Evolutionary conservation across 30 jellyfish, hydroid and myxozoan species (phyloP).

Genomic region (Calvadosia cruxmelitensis): DNA sequence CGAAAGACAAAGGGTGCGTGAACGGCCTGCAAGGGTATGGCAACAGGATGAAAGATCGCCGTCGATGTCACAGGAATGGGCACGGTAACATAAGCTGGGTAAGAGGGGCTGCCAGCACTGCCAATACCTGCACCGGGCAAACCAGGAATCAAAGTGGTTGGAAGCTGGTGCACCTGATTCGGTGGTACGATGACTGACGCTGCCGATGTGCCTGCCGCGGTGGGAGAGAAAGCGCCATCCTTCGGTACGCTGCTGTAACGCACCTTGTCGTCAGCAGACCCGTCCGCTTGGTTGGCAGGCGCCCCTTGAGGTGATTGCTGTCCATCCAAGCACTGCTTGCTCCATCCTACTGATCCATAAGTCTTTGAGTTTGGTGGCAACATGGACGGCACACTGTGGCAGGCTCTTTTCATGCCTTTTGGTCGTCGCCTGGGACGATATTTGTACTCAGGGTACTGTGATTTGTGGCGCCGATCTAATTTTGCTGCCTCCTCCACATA

Average conservation of each 20-base stretch:
- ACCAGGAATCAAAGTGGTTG: constrained; percentile 23
- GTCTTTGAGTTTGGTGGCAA: constrained; percentile 65
- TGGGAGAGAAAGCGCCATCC: constrained; percentile 14
- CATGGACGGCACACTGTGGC: constrained; percentile 88
- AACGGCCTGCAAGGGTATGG: constrained; percentile 80
- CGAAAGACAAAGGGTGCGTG: constrained; percentile 90
- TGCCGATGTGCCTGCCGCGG: constrained; percentile 44
- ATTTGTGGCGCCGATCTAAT: constrained; percentile 86
- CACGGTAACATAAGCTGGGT: constrained; percentile 93
- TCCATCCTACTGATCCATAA: constrained; percentile 25
- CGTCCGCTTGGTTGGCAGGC: constrained; percentile 53
- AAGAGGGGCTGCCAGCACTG: constrained; percentile 39
- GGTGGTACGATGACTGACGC: constrained; percentile 90
- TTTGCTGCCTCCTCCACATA: constrained; percentile 92
- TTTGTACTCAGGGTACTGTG: constrained; percentile 91
- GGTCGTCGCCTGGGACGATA: constrained; percentile 97
- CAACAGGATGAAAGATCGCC: constrained; percentile 95
- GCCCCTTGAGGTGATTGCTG: constrained; percentile 36
- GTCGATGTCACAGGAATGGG: constrained; percentile 96
- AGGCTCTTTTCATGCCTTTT: constrained; percentile 61
- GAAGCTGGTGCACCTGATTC: constrained; percentile 31
- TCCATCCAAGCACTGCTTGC: neutral
- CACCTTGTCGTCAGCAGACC: constrained; percentile 49
- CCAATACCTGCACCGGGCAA: constrained; percentile 15
- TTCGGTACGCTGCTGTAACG: constrained; percentile 33